phyloP scores from a whole-genome alignment of 2,888 invertebrate genomes.

The Tetragonisca angustula region DNA sequence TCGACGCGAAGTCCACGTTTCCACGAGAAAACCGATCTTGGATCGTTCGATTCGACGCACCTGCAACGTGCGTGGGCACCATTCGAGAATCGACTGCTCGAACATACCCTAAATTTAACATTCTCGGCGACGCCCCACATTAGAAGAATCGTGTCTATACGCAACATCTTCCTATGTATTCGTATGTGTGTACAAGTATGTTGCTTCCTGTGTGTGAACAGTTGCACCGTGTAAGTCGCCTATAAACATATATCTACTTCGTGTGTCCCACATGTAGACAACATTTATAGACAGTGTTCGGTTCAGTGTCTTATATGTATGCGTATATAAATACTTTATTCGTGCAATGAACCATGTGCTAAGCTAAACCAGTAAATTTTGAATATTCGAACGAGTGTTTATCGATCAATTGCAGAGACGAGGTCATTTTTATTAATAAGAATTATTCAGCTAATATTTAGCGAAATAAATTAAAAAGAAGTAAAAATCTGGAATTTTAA shows the following conservation, averaged over 20 bases:
- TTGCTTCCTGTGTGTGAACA: conserved; percentile 2
- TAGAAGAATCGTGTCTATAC: conserved; percentile 64
- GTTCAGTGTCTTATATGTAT: conserved; percentile 4
- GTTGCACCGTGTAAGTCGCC: conserved; percentile 26
- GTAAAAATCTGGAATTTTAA: too few species aligned
- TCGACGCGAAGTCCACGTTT: neutral
- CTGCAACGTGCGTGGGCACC: conserved; percentile 66
- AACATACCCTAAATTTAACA: conserved; percentile 78
- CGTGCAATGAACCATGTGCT: neutral
- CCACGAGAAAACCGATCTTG: conserved; percentile 22
- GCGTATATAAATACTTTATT: conserved; percentile 3
- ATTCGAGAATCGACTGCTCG: conserved; percentile 75
- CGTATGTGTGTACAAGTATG: conserved; percentile 11
- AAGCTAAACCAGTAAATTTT: neutral
- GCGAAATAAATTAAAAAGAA: too few species aligned
- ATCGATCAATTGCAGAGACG: too few species aligned
- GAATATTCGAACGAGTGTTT: neutral
- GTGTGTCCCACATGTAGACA: conserved; percentile 49
- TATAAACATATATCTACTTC: conserved; percentile 13
- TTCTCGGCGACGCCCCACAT: conserved; percentile 77
- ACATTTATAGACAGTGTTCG: conserved; percentile 43
- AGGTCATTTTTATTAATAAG: neutral
- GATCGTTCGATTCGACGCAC: conserved; percentile 48
- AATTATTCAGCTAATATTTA: neutral
- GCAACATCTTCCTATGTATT: conserved; percentile 14